phyloP scores from a whole-genome alignment of 2,797 vertebrate species.

The Clarias laeviceps region DNA sequence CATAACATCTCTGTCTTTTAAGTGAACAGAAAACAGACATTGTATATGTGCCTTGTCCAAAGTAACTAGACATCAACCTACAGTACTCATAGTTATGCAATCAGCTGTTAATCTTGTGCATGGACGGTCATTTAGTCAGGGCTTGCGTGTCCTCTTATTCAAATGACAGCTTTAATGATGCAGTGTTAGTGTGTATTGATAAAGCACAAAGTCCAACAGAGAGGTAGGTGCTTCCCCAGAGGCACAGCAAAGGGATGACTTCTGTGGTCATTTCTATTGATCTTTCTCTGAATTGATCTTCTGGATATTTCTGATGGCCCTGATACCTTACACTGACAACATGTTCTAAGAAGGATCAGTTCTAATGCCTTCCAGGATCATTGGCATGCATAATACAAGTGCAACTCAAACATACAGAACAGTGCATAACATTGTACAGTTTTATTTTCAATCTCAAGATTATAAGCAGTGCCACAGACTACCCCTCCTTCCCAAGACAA shows the following conservation, averaged over 20 bases:
- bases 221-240: background rate
- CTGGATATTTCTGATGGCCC: slow-evolving; percentile 1
- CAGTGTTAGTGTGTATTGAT: background rate
- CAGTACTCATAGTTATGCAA: background rate
- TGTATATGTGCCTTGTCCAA: background rate
- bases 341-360: background rate
- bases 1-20: slow-evolving; percentile 11
- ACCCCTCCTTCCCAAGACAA: too few relatives aligned
- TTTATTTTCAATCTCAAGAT: background rate
- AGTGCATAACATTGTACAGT: background rate
- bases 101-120: background rate
- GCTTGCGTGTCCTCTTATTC: background rate
- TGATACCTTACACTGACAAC: background rate
- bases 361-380: background rate
- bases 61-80: background rate
- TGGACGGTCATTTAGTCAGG: background rate
- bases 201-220: background rate
- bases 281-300: background rate
- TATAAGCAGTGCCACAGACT: too few relatives aligned
- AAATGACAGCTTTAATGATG: background rate
- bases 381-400: background rate
- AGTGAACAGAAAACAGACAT: background rate
- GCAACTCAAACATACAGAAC: background rate
- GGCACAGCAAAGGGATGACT: background rate
- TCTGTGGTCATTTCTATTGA: slow-evolving; percentile 10